Conservation (phyloP, 2,888 invertebrate genomes). For the Noctua comes region DNA sequence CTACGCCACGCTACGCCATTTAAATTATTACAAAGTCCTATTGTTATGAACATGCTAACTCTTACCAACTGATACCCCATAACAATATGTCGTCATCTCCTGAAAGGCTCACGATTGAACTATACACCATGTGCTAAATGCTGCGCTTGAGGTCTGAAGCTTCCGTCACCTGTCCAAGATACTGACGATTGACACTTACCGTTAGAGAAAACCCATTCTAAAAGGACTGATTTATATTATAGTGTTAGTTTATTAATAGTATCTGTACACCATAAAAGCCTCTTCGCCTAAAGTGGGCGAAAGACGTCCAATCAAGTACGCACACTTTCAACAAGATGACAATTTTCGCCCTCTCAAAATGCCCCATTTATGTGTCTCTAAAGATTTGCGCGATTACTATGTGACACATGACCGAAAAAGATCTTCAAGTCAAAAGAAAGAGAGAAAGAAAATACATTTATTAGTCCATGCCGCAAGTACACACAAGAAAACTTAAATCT, state of each 20-base stretch:
- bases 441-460: too few relatives aligned
- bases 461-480: too few relatives aligned
- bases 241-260: not conserved
- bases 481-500: too few relatives aligned
- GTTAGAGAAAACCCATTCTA: constrained; percentile 5
- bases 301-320: not conserved
- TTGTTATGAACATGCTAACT: not conserved
- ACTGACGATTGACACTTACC: constrained; percentile 30
- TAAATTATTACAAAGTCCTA: too few relatives aligned
- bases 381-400: too few relatives aligned
- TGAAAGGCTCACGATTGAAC: constrained; percentile 40
- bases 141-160: not conserved
- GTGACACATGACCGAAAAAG: too few relatives aligned
- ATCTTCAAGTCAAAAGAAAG: too few relatives aligned
- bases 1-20: too few relatives aligned
- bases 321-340: not conserved
- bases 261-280: not conserved
- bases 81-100: constrained; percentile 31
- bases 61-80: not conserved
- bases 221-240: not conserved
- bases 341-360: not conserved
- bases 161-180: constrained; percentile 49
- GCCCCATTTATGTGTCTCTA: too few relatives aligned
- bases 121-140: not conserved
- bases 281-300: not conserved